These are phyloP conservation scores for Conus ventricosus DNA, from an alignment of 1,140 invertebrate species.

Conservation along the genomic window DNA sequence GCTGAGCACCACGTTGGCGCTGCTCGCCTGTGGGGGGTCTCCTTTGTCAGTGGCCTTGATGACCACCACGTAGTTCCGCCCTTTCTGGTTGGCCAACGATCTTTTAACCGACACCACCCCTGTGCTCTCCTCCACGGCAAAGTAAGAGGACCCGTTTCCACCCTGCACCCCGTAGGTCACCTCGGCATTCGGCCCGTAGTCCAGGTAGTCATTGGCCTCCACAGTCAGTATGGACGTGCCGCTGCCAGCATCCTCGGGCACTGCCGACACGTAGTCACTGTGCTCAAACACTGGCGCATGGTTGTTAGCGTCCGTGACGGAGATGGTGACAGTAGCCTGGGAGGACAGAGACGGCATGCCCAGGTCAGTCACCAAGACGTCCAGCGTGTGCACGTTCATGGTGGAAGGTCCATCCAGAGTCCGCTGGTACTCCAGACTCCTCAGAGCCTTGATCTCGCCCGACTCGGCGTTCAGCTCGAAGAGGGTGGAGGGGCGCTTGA, in stretches of 20 bases:
- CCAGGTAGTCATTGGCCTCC: slow-evolving; percentile 77
- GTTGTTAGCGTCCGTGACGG: slow-evolving; percentile 69
- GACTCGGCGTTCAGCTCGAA: slow-evolving; percentile 93
- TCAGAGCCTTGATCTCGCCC: slow-evolving; percentile 92
- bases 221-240: slow-evolving; percentile 82
- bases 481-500: slow-evolving; percentile 91
- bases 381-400: slow-evolving; percentile 90
- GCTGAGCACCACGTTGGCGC: slow-evolving; percentile 83
- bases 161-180: slow-evolving; percentile 57
- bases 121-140: slow-evolving; percentile 55
- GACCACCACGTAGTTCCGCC: slow-evolving; percentile 76
- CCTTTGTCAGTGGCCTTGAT: slow-evolving; percentile 88
- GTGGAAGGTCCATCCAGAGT: slow-evolving; percentile 84
- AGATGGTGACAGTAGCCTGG: slow-evolving; percentile 62
- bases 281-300: slow-evolving; percentile 69
- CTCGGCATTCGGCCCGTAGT: slow-evolving; percentile 69
- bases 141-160: slow-evolving; percentile 64
- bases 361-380: slow-evolving; percentile 93
- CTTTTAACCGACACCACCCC: slow-evolving; percentile 84
- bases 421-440: slow-evolving; percentile 87
- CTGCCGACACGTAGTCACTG: slow-evolving; percentile 75
- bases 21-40: slow-evolving; percentile 87
- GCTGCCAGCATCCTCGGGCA: slow-evolving; percentile 84
- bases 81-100: slow-evolving; percentile 23
- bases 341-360: slow-evolving; percentile 92